Evolutionary conservation across 2,113 vertebrate species (phyloP).

Genomic region (Aspiorhynchus laticeps): DNA sequence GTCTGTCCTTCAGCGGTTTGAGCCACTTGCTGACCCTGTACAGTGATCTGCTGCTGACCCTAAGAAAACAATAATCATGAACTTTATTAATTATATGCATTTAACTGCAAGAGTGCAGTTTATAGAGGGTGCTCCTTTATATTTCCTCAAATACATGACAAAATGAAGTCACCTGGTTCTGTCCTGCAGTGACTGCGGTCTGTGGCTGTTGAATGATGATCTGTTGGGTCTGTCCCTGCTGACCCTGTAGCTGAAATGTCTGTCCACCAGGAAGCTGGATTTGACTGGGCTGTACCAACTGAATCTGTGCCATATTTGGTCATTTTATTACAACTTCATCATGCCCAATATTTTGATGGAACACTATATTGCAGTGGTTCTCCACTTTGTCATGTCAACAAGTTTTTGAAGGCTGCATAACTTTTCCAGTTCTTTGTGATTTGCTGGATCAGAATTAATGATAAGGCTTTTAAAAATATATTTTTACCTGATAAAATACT

Average conservation of each 20-base stretch:
- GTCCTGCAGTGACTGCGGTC: slow-evolving; percentile 93
- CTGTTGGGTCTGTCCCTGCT: slow-evolving; percentile 96
- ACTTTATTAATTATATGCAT: not conserved
- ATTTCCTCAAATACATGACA: not conserved
- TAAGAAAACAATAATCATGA: slow-evolving; percentile 62
- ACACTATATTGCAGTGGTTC: not conserved
- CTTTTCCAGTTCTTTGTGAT: not conserved
- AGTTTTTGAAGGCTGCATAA: not conserved
- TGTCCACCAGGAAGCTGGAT: slow-evolving; percentile 98
- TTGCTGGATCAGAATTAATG: not conserved
- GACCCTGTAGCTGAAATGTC: slow-evolving; percentile 93
- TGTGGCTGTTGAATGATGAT: slow-evolving; percentile 99
- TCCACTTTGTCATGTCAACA: not conserved
- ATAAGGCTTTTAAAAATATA: too few relatives aligned
- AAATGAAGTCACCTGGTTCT: slow-evolving; percentile 88
- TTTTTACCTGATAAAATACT: not conserved
- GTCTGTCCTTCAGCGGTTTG: slow-evolving; percentile 98
- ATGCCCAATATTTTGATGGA: not conserved
- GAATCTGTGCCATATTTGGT: slow-evolving; percentile 69
- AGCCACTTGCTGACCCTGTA: slow-evolving; percentile 96
- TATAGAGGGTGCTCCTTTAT: not conserved
- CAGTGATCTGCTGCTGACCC: slow-evolving; percentile 91
- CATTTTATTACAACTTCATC: not conserved
- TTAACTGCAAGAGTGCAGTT: not conserved
- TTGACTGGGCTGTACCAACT: slow-evolving; percentile 94